phyloP scores from a whole-genome alignment of 2,113 vertebrate genomes.

The Machaerirhynchus nigripectus region DNA sequence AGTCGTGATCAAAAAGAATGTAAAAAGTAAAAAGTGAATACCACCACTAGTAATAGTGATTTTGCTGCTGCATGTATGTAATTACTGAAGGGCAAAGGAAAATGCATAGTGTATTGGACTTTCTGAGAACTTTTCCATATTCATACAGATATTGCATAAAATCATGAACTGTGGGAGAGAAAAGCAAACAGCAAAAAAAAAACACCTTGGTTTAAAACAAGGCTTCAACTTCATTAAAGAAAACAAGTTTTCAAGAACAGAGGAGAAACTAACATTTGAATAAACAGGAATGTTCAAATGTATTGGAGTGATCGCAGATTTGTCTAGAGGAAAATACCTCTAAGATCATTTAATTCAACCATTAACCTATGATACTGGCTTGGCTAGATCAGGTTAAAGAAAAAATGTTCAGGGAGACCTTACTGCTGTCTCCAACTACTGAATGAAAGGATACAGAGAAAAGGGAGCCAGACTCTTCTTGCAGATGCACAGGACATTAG shows the following conservation, averaged over 20 bases:
- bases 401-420: not conserved
- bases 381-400: not conserved
- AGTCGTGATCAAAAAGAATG: not conserved
- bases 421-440: not conserved
- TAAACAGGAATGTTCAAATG: not conserved
- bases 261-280: not conserved
- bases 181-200: not conserved
- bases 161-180: not conserved
- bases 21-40: not conserved
- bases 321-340: not conserved
- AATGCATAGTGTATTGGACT: not conserved
- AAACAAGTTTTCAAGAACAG: not conserved
- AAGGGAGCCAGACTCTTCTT: not conserved
- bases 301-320: not conserved
- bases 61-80: not conserved
- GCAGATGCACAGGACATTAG: not conserved
- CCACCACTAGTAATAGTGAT: not conserved
- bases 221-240: not conserved
- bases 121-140: not conserved
- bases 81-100: not conserved
- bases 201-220: not conserved
- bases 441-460: not conserved
- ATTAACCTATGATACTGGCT: not conserved
- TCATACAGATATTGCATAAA: not conserved
- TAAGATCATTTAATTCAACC: not conserved